phyloP scores from a whole-genome alignment of 2,113 vertebrate genomes.

The Notechis scutatus region DNA sequence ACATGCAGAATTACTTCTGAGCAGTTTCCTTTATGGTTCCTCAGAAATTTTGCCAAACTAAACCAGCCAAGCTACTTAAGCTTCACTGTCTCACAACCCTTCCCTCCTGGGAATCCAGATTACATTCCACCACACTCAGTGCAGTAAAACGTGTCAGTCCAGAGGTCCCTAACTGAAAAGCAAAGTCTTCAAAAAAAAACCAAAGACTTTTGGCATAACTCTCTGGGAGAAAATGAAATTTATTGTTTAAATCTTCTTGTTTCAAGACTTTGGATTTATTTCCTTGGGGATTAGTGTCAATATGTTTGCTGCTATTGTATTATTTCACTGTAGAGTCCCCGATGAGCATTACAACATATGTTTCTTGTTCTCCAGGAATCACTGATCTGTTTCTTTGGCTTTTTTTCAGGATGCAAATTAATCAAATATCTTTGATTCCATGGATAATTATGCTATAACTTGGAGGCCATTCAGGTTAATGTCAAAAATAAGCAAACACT shows the following conservation, averaged over 20 bases:
- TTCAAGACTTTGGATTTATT: conserved; percentile 1
- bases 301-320: neutral
- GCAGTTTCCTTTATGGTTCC: too few species aligned
- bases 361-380: neutral
- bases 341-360: neutral
- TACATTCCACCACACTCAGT: too few species aligned
- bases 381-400: neutral
- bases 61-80: too few species aligned
- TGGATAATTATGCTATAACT: neutral
- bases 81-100: too few species aligned
- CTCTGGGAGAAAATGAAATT: conserved; percentile 7
- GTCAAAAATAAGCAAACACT: neutral
- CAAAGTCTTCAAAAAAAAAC: neutral
- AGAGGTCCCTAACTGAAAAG: too few species aligned
- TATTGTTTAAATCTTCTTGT: conserved; percentile 5
- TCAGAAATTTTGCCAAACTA: too few species aligned
- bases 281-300: conserved; percentile 5
- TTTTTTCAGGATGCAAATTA: neutral
- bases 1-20: too few species aligned
- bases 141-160: too few species aligned
- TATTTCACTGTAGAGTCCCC: neutral
- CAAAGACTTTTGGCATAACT: neutral
- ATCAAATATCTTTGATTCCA: neutral
- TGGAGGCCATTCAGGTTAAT: neutral
- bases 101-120: too few species aligned